Base-by-base conservation (phyloP, 2,888 invertebrate genomes). In the Scaptodrosophila latifasciaeformis region DNA sequence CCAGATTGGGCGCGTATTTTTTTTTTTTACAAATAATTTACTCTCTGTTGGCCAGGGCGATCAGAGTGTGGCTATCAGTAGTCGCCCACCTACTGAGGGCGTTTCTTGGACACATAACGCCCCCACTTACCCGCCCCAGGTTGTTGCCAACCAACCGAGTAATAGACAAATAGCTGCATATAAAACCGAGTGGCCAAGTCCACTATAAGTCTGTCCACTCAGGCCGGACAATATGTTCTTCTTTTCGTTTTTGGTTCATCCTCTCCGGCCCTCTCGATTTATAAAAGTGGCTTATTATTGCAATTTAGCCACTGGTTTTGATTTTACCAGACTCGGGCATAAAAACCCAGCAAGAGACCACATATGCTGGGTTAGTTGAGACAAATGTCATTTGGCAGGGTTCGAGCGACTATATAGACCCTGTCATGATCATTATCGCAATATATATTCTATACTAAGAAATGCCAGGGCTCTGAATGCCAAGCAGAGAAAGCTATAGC, bases 281-380 rank as follows among this genome's bases (percentile, higher is more conserved):
- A 79, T 79, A 80, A 82, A 80, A 79, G 79, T 82, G 77, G 82
- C 84, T 83, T 83, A 83, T 83, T 83, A 84, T 81, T 75, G 83
- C 83, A 81, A 84, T 83, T 83, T 84, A 83, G 83, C 83, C 84
- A 83, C 83, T 83, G 83, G 83, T 83, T 84, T 84, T 83, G 82
- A 83, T 83, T 83, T 79, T 82, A 68, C 59, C 59, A 52, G 7
- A 24, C 24, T 21, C 15, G 17, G 69, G 66, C 66, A 71, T 65
- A 74, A 62, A 77, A 62, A 31, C n/a, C 10, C 24, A 24, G 35
- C 6, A 13, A 31, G 37, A 39, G 34, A 17, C 37, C 37, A 17
- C 13, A 13, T 17, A 17, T 34, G 34, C 7, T 34, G 34, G n/a
- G n/a, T n/a, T n/a, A n/a, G n/a, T 34, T 34, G 34, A 81, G 81